A percentile compares a stretch with the other conserved stretches of the same genome.
Conservation (phyloP, 2,888 invertebrate genomes). For the Apodemia zela region DNA sequence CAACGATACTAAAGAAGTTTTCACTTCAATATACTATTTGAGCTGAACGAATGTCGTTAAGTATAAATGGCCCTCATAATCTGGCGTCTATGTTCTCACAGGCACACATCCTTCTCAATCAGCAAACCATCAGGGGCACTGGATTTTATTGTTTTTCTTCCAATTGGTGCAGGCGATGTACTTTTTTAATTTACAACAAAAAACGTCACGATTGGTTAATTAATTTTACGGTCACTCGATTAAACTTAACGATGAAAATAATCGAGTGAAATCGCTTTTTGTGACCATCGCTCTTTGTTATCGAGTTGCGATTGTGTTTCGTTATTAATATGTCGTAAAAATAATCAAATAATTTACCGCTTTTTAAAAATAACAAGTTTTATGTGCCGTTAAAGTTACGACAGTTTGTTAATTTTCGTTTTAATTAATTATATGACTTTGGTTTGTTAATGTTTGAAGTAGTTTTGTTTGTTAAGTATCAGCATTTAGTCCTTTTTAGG, state of each 20-base stretch:
- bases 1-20: too few relatives aligned
- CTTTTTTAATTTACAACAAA: constrained; percentile 43
- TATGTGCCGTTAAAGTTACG: constrained; percentile 17
- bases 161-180: constrained; percentile 53
- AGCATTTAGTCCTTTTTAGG: too few relatives aligned
- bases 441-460: not conserved
- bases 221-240: constrained; percentile 73
- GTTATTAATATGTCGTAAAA: constrained; percentile 41
- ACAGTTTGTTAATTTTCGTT: too few relatives aligned
- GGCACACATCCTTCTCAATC: constrained; percentile 73
- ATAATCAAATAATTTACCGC: constrained; percentile 29
- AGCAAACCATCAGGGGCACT: constrained; percentile 61
- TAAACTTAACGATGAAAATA: constrained; percentile 59
- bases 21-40: constrained; percentile 19
- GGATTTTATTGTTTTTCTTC: constrained; percentile 75
- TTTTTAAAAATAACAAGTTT: constrained; percentile 21
- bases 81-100: constrained; percentile 58
- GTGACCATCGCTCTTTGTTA: constrained; percentile 38
- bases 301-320: constrained; percentile 66
- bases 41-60: constrained; percentile 37
- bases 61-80: constrained; percentile 54
- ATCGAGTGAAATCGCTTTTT: constrained; percentile 47
- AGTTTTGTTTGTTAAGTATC: too few relatives aligned
- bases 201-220: constrained; percentile 56
- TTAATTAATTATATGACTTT: not conserved